phyloP scores from a whole-genome alignment of 2,888 invertebrate genomes.

The Hirtodrosophila duncani region DNA sequence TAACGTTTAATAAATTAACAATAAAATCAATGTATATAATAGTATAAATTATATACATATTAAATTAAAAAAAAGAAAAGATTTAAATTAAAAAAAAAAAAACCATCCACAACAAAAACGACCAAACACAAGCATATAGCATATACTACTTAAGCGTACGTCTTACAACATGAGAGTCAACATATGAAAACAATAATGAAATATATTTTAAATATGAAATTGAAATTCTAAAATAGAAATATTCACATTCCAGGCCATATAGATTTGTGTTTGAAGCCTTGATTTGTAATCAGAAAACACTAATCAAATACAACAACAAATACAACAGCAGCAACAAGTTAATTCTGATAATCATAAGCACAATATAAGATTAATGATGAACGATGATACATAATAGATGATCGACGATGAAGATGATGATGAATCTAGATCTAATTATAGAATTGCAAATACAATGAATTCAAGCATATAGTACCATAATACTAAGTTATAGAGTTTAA shows the following conservation, averaged over 20 bases:
- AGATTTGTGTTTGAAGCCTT: background rate
- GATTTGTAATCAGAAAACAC: slow-evolving; percentile 9
- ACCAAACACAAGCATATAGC: no score
- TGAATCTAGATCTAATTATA: slow-evolving; percentile 44
- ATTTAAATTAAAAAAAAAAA: slow-evolving; percentile 24
- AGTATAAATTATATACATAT: background rate
- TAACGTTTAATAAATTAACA: slow-evolving; percentile 40
- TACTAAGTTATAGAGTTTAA: slow-evolving; percentile 51
- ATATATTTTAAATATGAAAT: no score
- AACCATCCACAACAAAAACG: slow-evolving; percentile 56
- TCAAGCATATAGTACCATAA: slow-evolving; percentile 20
- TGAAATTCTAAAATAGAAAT: no score
- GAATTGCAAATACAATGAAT: slow-evolving; percentile 8
- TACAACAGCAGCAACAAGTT: slow-evolving; percentile 20
- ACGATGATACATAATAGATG: no score
- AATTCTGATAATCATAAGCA: slow-evolving; percentile 69
- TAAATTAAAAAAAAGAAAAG: slow-evolving; percentile 8
- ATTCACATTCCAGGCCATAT: background rate
- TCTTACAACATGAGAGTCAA: no score
- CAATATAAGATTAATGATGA: no score
- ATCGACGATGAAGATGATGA: no score
- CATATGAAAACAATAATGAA: no score
- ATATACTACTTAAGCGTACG: no score
- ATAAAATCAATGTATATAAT: slow-evolving; percentile 12
- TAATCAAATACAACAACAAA: slow-evolving; percentile 20